phyloP scores from a whole-genome alignment of 92 coral and sea anemone species.

The Phymanthus crucifer region DNA sequence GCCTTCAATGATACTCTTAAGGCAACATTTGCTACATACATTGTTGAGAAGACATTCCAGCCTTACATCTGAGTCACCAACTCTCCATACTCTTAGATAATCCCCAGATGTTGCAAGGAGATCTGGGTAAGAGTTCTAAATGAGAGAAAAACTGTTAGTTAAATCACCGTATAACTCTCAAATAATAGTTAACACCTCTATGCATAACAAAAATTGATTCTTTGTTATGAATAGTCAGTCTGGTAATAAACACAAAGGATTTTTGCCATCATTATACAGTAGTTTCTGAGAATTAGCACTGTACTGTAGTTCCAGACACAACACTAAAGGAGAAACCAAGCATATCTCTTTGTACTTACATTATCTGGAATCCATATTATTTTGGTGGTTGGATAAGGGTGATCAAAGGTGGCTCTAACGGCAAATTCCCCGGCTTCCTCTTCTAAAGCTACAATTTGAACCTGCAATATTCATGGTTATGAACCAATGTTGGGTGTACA shows the following conservation, averaged over 20 bases:
- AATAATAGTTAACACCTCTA: too few relatives aligned
- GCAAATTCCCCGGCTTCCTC: slow-evolving; percentile 92
- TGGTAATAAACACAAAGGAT: too few relatives aligned
- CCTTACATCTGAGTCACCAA: slow-evolving; percentile 90
- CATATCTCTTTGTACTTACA: slow-evolving; percentile 43
- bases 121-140: slow-evolving; percentile 76
- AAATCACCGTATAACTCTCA: not conserved
- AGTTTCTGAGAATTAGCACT: not conserved
- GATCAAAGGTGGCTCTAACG: slow-evolving; percentile 92
- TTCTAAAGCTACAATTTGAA: slow-evolving; percentile 87
- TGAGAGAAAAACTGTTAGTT: not conserved
- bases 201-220: too few relatives aligned
- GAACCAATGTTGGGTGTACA: not conserved
- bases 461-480: slow-evolving; percentile 43
- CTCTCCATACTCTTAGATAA: slow-evolving; percentile 96
- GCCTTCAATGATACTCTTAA: too few relatives aligned
- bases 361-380: slow-evolving; percentile 98
- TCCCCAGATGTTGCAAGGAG: slow-evolving; percentile 97
- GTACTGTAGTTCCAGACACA: not conserved
- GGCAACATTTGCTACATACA: slow-evolving; percentile 54
- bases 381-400: slow-evolving; percentile 97
- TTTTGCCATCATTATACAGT: not conserved
- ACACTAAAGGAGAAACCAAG: too few relatives aligned
- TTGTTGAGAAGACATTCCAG: slow-evolving; percentile 95
- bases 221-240: too few relatives aligned